A percentile compares a stretch with the other conserved stretches of the same genome.
Evolutionary conservation across 2,797 vertebrate species (phyloP).

Genomic region (Coregonus sp.): DNA sequence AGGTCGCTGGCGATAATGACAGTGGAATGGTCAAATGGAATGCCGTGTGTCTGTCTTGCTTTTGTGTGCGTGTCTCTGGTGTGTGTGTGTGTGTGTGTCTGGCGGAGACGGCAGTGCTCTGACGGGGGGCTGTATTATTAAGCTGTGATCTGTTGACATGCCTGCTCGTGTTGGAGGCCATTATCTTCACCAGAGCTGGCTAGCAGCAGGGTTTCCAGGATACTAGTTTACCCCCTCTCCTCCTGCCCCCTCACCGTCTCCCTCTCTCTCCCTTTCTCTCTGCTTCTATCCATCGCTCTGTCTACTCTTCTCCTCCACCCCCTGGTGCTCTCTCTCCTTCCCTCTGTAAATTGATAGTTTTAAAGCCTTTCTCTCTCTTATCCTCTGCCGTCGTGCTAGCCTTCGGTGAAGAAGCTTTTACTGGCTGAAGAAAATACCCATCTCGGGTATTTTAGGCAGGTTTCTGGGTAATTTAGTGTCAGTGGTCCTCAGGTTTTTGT

Average conservation of each 20-base stretch:
- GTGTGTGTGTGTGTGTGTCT: conserved; percentile 47
- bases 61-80: conserved; percentile 28
- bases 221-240: conserved; percentile 60
- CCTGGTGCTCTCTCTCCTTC: conserved; percentile 22
- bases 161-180: conserved; percentile 53
- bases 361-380: conserved; percentile 58
- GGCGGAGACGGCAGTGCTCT: conserved; percentile 43
- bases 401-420: conserved; percentile 51
- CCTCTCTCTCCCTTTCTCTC: conserved; percentile 26
- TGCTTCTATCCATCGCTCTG: conserved; percentile 3
- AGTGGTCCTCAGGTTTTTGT: conserved; percentile 54
- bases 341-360: conserved; percentile 58
- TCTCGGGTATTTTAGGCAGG: conserved; percentile 53
- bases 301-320: conserved; percentile 5
- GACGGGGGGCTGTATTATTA: conserved; percentile 52
- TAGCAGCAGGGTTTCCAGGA: conserved; percentile 48
- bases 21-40: conserved; percentile 72
- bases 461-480: conserved; percentile 70
- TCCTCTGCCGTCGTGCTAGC: conserved; percentile 55
- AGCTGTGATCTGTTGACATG: conserved; percentile 72
- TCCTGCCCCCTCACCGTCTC: conserved; percentile 26
- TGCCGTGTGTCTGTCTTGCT: conserved; percentile 52
- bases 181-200: conserved; percentile 53
- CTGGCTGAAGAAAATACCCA: conserved; percentile 64
- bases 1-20: conserved; percentile 68